These are phyloP conservation scores for Euclidia mi DNA, from an alignment of 2,888 invertebrate genomes.

Conservation along the genomic window DNA sequence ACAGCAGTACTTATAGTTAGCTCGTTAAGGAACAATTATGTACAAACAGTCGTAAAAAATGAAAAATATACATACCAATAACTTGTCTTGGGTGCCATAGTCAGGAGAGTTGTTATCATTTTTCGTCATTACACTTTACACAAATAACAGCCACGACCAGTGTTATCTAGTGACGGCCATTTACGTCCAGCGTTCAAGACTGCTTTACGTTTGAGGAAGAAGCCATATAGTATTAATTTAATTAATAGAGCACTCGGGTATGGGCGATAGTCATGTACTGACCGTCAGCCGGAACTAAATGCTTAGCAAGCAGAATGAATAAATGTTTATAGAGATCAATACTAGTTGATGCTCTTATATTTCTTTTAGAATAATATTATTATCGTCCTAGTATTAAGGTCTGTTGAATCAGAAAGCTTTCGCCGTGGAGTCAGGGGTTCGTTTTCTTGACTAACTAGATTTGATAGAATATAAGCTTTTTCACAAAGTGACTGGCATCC, in stretches of 20 bases:
- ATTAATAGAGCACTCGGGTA: constrained; percentile 77
- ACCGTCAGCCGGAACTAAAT: constrained; percentile 25
- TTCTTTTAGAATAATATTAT: too few relatives aligned
- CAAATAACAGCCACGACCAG: constrained; percentile 27
- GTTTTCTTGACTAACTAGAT: too few relatives aligned
- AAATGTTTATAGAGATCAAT: too few relatives aligned
- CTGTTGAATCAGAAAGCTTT: too few relatives aligned
- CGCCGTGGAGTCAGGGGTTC: too few relatives aligned
- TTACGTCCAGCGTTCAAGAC: constrained; percentile 65
- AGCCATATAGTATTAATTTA: constrained; percentile 83
- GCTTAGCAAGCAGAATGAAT: background rate
- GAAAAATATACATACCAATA: constrained; percentile 62
- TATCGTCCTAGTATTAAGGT: too few relatives aligned
- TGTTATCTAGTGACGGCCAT: constrained; percentile 54
- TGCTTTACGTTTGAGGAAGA: constrained; percentile 75
- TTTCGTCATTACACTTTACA: constrained; percentile 66
- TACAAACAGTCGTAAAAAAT: constrained; percentile 16
- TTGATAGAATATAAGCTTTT: too few relatives aligned
- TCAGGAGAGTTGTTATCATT: constrained; percentile 58
- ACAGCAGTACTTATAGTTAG: too few relatives aligned
- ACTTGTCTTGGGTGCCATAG: constrained; percentile 68
- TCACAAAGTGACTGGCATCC: too few relatives aligned
- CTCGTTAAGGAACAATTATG: too few relatives aligned
- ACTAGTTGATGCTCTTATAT: too few relatives aligned
- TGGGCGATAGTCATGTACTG: constrained; percentile 41